Conservation (phyloP, 2,113 vertebrate genomes). For the Mastomys coucha region DNA sequence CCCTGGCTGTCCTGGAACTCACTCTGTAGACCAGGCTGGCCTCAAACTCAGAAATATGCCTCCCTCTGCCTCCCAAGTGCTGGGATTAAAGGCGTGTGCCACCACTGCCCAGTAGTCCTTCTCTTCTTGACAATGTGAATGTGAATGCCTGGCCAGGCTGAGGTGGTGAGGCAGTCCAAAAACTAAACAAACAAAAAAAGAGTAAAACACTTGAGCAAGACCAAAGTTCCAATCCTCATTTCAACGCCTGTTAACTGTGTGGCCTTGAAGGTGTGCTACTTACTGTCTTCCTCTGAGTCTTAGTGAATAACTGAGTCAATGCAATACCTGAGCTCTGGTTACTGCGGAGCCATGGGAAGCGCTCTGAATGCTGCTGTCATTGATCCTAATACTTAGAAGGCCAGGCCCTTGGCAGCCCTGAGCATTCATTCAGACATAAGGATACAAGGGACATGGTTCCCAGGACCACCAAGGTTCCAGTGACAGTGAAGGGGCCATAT, state of each 20-base stretch:
- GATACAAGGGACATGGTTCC: background rate
- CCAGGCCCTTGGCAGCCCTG: background rate
- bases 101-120: too few relatives aligned
- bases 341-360: background rate
- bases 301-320: background rate
- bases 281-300: background rate
- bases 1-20: too few relatives aligned
- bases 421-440: background rate
- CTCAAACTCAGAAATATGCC: too few relatives aligned
- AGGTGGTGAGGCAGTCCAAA: background rate
- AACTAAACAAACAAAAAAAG: conserved; percentile 19
- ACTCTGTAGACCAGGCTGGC: too few relatives aligned
- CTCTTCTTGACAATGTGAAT: conserved; percentile 10
- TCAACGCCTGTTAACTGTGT: background rate
- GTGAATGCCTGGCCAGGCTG: background rate
- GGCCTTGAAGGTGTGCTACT: background rate
- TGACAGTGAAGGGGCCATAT: background rate
- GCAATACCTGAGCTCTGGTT: background rate
- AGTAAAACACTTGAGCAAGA: background rate
- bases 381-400: background rate
- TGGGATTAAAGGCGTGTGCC: too few relatives aligned
- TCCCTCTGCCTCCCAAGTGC: too few relatives aligned
- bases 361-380: background rate
- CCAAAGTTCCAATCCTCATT: background rate
- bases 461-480: background rate